phyloP scores from a whole-genome alignment of 2,888 invertebrate genomes.

The Isoperla grammatica region DNA sequence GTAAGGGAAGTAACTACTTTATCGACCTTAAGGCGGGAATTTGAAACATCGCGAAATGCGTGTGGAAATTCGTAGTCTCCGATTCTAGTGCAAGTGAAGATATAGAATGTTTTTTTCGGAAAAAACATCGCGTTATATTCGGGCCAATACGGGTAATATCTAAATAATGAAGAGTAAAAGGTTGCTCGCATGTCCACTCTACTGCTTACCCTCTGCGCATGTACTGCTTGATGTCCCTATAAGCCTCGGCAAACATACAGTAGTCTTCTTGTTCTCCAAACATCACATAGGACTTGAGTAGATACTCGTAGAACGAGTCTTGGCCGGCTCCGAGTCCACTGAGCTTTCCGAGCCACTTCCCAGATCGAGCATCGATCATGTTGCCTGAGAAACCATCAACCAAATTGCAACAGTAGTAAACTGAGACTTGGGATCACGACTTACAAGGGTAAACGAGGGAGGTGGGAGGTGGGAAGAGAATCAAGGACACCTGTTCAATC shows the following conservation, averaged over 20 bases:
- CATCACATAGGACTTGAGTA: conserved; percentile 55
- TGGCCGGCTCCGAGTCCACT: conserved; percentile 57
- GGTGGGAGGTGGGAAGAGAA: too few species aligned
- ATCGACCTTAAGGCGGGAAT: too few species aligned
- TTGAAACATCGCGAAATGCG: too few species aligned
- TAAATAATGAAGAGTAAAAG: too few species aligned
- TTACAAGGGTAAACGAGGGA: too few species aligned
- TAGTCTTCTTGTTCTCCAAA: conserved; percentile 53
- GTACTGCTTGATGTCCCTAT: conserved; percentile 50
- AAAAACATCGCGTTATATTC: too few species aligned
- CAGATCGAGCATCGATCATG: conserved; percentile 56
- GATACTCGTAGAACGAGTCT: conserved; percentile 58
- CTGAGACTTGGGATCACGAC: not conserved
- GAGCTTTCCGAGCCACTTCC: conserved; percentile 53
- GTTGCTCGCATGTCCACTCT: too few species aligned
- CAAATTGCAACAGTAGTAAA: not conserved
- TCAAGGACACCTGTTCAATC: not conserved
- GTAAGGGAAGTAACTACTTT: too few species aligned
- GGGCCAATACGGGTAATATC: too few species aligned
- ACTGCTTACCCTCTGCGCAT: conserved; percentile 51
- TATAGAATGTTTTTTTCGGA: too few species aligned
- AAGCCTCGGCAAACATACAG: conserved; percentile 53
- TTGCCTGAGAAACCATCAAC: conserved; percentile 53
- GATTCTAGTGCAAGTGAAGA: too few species aligned
- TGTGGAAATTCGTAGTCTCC: too few species aligned